Conservation (phyloP, 2,888 invertebrate genomes). For the Caenorhabditis plicata region DNA sequence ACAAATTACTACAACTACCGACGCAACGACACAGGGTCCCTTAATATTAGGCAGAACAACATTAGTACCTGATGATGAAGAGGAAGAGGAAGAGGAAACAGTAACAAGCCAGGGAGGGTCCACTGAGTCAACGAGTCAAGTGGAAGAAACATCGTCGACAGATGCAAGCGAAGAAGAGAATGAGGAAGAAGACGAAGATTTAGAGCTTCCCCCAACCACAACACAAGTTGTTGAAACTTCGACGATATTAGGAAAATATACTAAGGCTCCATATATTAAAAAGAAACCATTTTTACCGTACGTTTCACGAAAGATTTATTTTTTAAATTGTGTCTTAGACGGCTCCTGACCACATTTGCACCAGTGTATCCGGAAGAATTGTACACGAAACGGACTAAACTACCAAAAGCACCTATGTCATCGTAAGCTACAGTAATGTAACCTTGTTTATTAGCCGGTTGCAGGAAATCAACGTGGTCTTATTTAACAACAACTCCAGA, state of each 20-base stretch:
- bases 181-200: background rate
- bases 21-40: constrained; percentile 2
- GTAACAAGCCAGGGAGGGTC: background rate
- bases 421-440: background rate
- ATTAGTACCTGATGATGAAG: background rate
- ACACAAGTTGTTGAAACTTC: constrained; percentile 1
- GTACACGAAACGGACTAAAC: constrained; percentile 3
- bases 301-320: background rate
- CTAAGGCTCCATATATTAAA: constrained; percentile 23
- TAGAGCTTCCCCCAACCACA: background rate
- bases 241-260: constrained; percentile 14
- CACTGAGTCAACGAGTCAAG: constrained; percentile 1
- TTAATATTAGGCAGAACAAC: background rate
- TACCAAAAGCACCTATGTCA: background rate
- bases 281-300: constrained; percentile 12
- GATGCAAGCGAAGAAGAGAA: background rate
- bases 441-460: background rate
- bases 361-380: constrained; percentile 23
- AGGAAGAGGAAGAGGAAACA: constrained; percentile 1
- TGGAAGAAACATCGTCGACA: background rate
- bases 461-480: constrained; percentile 20
- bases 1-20: constrained; percentile 1
- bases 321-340: constrained; percentile 6
- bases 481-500: constrained; percentile 21
- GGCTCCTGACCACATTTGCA: constrained; percentile 17